Base-by-base conservation (phyloP, 2,797 vertebrate genomes). In the Sebastes reedi region DNA sequence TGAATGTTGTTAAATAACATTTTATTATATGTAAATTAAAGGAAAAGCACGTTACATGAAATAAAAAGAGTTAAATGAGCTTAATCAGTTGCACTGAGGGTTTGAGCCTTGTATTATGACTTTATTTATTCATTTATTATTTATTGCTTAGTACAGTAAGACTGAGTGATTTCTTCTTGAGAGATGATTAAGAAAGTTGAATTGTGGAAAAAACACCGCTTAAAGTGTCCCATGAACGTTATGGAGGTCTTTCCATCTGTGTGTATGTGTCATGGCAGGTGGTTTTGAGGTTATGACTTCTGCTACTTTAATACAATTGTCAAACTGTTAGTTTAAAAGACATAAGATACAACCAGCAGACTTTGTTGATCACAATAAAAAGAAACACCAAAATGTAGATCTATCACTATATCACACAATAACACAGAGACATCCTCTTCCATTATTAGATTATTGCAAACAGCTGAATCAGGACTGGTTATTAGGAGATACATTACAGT, bases 231-330 rank as follows among this genome's bases (percentile, higher is more conserved):
- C 80, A 81, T 80, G 36, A 69, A 39, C 29, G 18, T 66, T 39
- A 62, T 42, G 46, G 32, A 50, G 72, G 66, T 80, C 67, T 90
- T 89, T 91, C 91, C 87, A 89, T 75, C n/a, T 18, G 10, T 39
- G 36, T 29, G 62, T 69, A 22, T 65, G 71, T 82, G 74, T 80
- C 60, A 86, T 87, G 75, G 78, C 84, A 75, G 71, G 72, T 83
- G 77, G 74, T 85, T 89, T 87, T 82, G 76, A 79, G 77, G 71
- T 81, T 82, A 22, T 66, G 22, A 67, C 55, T 84, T 58, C 22
- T 54, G 5, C 3, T 34, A 2, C 22, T 58, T 46, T 14, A 64
- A 61, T 39, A 13, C 14, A 64, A 9, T 3, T 13, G 1, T 55
- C 6, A 60, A 62, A 75, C n/a, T 56, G 11, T 58, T 20, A 52